Conservation (phyloP, 1,140 invertebrate species). For the Whitmania pigra region DNA sequence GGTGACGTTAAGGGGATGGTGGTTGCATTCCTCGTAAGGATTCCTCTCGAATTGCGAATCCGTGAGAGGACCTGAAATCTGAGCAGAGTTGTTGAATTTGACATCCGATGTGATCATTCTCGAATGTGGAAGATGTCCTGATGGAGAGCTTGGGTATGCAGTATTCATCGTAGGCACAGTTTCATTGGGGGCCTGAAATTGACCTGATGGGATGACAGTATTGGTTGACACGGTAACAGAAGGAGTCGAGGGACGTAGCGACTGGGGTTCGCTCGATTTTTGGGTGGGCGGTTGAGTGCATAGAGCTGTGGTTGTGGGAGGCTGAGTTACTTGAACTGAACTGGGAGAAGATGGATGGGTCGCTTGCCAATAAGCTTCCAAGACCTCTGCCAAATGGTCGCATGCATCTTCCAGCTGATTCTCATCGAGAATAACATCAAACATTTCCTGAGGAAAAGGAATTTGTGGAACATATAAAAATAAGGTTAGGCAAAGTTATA, state of each 20-base stretch:
- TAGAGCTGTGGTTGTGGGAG: background rate
- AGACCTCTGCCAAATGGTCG: constrained; percentile 91
- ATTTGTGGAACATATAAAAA: background rate
- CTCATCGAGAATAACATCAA: constrained; percentile 95
- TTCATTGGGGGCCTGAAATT: no score
- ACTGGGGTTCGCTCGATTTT: background rate
- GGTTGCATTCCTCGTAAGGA: no score
- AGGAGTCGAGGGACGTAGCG: background rate
- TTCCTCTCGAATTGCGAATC: no score
- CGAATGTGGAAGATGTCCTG: no score
- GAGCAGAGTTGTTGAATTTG: no score
- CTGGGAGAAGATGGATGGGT: constrained; percentile 60
- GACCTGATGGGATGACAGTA: no score
- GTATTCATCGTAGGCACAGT: no score
- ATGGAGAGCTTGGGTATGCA: no score
- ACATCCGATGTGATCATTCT: no score
- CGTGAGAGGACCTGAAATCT: no score
- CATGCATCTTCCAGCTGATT: constrained; percentile 96
- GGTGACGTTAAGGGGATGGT: no score
- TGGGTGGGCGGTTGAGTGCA: background rate
- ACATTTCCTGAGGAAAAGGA: constrained; percentile 63
- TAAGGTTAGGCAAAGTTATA: no score
- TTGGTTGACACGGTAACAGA: background rate
- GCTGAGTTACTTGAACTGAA: background rate
- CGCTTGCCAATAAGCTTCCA: constrained; percentile 93